Conservation (phyloP, 2,113 vertebrate species). For the Bujurquina vittata region DNA sequence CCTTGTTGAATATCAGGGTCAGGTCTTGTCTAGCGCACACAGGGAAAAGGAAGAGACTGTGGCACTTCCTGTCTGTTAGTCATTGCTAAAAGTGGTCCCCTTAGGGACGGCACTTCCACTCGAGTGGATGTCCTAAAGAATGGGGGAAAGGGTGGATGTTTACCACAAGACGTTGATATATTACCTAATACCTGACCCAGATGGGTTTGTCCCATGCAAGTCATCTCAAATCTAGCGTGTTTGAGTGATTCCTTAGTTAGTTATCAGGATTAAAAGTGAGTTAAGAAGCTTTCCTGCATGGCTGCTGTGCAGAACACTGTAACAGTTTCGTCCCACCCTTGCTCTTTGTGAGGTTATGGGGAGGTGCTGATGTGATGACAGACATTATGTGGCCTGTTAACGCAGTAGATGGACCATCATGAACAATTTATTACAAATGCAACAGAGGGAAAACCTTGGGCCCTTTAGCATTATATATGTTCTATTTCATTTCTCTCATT, state of each 20-base stretch:
- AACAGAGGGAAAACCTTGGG: background rate
- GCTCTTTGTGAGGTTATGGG: background rate
- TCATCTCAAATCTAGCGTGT: background rate
- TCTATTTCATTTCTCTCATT: background rate
- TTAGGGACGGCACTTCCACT: slow-evolving; percentile 24
- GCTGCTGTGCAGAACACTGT: slow-evolving; percentile 41
- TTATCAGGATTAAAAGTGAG: background rate
- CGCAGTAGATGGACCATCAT: background rate
- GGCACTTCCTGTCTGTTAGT: slow-evolving; percentile 55
- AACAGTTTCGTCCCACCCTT: background rate
- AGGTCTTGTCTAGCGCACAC: slow-evolving; percentile 9
- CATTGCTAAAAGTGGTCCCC: slow-evolving; percentile 36
- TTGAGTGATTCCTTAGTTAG: background rate
- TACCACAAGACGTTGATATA: background rate
- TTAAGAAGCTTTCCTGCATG: slow-evolving; percentile 43
- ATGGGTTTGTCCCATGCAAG: background rate
- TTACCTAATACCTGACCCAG: background rate
- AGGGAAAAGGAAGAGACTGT: slow-evolving; percentile 16
- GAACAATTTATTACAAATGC: background rate
- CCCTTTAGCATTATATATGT: background rate
- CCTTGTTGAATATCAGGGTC: slow-evolving; percentile 18
- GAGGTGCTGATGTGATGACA: slow-evolving; percentile 18
- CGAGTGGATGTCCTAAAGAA: slow-evolving; percentile 58
- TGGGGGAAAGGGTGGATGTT: slow-evolving; percentile 25
- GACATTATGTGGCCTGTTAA: slow-evolving; percentile 5